Base-by-base conservation (phyloP, 1,140 invertebrate genomes). In the Teleogryllus occipitalis region DNA sequence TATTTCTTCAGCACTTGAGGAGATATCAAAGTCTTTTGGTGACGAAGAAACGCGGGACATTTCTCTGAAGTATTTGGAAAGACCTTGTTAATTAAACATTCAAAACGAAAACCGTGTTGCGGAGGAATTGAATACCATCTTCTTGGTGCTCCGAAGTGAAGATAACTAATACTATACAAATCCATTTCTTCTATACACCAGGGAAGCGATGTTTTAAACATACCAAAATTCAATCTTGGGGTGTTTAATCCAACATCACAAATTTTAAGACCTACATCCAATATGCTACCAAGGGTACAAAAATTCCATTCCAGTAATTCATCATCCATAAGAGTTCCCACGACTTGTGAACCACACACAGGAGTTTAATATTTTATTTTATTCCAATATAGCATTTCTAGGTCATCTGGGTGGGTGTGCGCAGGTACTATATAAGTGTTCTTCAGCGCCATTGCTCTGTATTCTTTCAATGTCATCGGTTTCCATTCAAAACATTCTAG, bases 331-430 rank as follows among this genome's bases (percentile, higher is more conserved):
- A 99, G 88, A 15, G 93, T 93, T 0, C 98, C 98, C 72, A 95
- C 97, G 0, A 99, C 96, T 89, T 99, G 97, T 15, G 97, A 97
- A 3, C 96, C 97, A 86, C 98, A 98, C 81, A 98, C 94, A 0
- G 97, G 95, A 7, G 95, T 91, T 47, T 95, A 92, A 82, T 96
- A 97, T 0, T 94, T 94, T 7, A 98, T 93, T 84, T 98, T 98
- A 82, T 98, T 98, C 98, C 98, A 99, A 85, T 98, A 99, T 84
- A 98, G 98, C 21, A 97, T 87, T 84, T 99, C 97, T 39, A 99
- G 85, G 84, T 99, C 97, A 82, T 98, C 96, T 86, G 93, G 97
- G 83, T 96, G 95, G 82, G 92, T 92, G 86, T 97, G 95, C 39
- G 87, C 88, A 0, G 97, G 97, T 0, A 96, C 97, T 75, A 89